These are phyloP conservation scores for Girardinus metallicus DNA, from an alignment of 2,797 vertebrate species.

Conservation along the genomic window DNA sequence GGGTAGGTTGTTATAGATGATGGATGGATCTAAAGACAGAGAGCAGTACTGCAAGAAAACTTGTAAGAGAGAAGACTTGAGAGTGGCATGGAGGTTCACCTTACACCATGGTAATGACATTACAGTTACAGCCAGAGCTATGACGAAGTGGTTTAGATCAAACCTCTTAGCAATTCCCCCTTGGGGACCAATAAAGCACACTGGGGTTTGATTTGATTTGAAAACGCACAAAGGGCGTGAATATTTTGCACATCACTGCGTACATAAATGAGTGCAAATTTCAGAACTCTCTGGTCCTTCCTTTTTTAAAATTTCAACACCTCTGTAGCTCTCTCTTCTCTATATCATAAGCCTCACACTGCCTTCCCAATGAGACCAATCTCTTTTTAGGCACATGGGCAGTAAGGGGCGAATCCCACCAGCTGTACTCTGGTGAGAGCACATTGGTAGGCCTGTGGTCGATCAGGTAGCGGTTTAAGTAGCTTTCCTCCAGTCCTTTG, in stretches of 20 bases:
- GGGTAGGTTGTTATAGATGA: neutral
- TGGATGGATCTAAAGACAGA: neutral
- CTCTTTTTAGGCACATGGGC: constrained; percentile 66
- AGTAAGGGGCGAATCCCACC: constrained; percentile 74
- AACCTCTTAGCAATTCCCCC: too few species aligned
- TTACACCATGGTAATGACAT: neutral
- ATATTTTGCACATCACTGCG: neutral
- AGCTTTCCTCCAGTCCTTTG: constrained; percentile 77
- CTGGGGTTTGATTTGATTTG: neutral
- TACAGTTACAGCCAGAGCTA: neutral
- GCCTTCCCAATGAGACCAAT: constrained; percentile 75
- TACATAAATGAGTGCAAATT: neutral
- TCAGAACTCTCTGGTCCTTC: neutral
- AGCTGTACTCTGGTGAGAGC: constrained; percentile 86
- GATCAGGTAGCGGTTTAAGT: constrained; percentile 82
- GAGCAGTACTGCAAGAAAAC: neutral
- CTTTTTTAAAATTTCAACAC: constrained; percentile 43
- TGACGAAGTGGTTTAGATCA: neutral
- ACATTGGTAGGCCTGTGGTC: constrained; percentile 77
- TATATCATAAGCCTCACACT: constrained; percentile 55
- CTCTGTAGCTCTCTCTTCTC: constrained; percentile 36
- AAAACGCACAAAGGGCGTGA: neutral
- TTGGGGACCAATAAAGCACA: neutral
- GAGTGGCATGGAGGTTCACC: neutral
- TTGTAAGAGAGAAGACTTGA: neutral